These are phyloP conservation scores for Mohoua ochrocephala DNA, from an alignment of 2,113 vertebrate species.

Conservation along the genomic window DNA sequence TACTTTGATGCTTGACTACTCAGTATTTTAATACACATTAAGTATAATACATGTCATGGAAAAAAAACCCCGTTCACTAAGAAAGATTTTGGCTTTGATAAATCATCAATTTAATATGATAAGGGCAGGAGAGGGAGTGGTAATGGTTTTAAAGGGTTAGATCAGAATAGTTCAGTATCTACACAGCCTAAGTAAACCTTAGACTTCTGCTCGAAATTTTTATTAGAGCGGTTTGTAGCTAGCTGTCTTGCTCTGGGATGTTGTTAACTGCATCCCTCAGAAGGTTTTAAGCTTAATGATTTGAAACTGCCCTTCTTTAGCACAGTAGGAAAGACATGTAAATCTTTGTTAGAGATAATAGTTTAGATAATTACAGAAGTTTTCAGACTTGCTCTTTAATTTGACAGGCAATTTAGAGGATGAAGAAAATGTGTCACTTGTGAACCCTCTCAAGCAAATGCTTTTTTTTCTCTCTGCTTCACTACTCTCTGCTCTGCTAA, in stretches of 20 bases:
- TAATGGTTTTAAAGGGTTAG: neutral
- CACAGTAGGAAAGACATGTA: neutral
- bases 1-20: neutral
- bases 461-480: neutral
- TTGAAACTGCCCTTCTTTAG: neutral
- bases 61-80: neutral
- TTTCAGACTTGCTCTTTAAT: slow-evolving; percentile 31
- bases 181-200: neutral
- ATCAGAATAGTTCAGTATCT: neutral
- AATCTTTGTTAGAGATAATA: slow-evolving; percentile 31
- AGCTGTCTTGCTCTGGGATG: neutral
- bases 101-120: neutral
- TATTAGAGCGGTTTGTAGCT: neutral
- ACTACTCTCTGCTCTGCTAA: neutral
- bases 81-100: neutral
- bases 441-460: neutral
- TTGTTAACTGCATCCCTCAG: neutral
- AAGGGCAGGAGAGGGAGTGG: rapidly evolving
- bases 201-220: neutral
- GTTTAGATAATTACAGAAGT: slow-evolving; percentile 38
- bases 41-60: neutral
- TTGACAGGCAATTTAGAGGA: slow-evolving; percentile 26
- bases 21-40: neutral
- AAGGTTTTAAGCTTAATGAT: neutral
- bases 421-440: neutral